Conservation (phyloP, 2,797 vertebrate genomes). For the Botia kubotai region DNA sequence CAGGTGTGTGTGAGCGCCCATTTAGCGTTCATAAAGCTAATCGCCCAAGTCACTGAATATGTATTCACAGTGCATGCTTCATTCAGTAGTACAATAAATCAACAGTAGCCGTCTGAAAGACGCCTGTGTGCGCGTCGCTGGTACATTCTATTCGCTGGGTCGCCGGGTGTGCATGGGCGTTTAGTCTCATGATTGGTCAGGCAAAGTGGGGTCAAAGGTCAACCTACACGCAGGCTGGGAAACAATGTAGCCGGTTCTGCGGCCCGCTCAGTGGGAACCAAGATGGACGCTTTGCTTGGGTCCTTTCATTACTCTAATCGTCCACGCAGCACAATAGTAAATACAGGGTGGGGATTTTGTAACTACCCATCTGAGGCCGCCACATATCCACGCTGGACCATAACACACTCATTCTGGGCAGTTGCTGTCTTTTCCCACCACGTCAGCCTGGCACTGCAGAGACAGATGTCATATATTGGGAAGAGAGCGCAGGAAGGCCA, state of each 20-base stretch:
- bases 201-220: constrained; percentile 68
- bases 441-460: constrained; percentile 58
- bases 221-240: constrained; percentile 69
- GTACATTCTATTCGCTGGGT: constrained; percentile 54
- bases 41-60: background rate
- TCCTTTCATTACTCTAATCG: constrained; percentile 78
- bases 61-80: background rate
- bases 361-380: constrained; percentile 72
- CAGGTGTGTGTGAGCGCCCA: too few species aligned
- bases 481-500: constrained; percentile 60
- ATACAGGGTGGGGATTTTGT: constrained; percentile 72
- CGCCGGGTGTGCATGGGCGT: constrained; percentile 63
- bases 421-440: constrained; percentile 65
- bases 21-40: background rate
- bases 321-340: constrained; percentile 71
- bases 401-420: constrained; percentile 69
- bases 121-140: constrained; percentile 16
- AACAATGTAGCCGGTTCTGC: constrained; percentile 74
- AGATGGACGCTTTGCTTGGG: constrained; percentile 67
- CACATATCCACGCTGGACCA: constrained; percentile 68
- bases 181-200: constrained; percentile 71
- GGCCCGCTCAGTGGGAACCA: constrained; percentile 70
- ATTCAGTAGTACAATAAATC: constrained; percentile 24
- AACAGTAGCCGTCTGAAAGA: background rate
- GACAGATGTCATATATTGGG: constrained; percentile 56